phyloP scores from a whole-genome alignment of 64 coral and sea anemone genomes.

The Anthopleura sola region DNA sequence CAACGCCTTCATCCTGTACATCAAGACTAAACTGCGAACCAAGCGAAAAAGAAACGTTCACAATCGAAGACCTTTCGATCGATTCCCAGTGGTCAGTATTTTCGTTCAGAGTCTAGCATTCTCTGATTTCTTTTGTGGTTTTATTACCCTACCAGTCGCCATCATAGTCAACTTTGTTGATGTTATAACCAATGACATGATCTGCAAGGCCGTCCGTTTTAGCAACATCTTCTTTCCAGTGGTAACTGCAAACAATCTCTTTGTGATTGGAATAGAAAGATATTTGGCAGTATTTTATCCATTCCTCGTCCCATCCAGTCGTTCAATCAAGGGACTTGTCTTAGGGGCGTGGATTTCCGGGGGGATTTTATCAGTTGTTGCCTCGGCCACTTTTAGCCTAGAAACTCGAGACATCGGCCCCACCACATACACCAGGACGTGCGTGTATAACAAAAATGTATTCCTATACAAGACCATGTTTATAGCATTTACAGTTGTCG shows the following conservation, averaged over 20 bases:
- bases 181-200: neutral
- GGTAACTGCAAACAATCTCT: conserved; percentile 5
- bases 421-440: neutral
- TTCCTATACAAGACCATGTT: neutral
- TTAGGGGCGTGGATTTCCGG: neutral
- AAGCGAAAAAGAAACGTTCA: no score
- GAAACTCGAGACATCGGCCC: neutral
- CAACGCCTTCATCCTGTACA: no score
- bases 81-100: neutral
- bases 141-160: neutral
- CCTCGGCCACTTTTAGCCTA: neutral
- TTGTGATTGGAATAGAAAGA: conserved; percentile 8
- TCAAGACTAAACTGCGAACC: no score
- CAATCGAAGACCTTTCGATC: neutral
- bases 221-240: neutral
- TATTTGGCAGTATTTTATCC: conserved; percentile 13
- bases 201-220: neutral
- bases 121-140: neutral
- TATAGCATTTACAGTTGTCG: neutral
- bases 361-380: neutral
- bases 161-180: neutral
- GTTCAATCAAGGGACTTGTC: neutral
- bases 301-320: neutral
- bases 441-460: neutral
- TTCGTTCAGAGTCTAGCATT: neutral